Percentiles rank a stretch among this genome's conserved stretches.
phyloP scores from a whole-genome alignment of 2,797 vertebrate genomes.

The Melanogrammus aeglefinus region DNA sequence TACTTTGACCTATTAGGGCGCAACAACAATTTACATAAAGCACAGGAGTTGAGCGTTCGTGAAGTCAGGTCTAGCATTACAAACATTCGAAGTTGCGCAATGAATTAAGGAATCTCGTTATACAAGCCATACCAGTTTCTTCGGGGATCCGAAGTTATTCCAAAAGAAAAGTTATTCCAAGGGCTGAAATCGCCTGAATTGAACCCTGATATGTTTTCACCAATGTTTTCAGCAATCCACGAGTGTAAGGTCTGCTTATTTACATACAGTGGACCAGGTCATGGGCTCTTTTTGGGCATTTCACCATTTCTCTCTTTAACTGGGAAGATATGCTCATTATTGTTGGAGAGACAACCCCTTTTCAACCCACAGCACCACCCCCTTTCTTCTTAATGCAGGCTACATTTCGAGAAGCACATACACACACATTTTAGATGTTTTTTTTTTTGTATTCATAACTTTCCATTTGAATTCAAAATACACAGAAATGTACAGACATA shows the following conservation, averaged over 20 bases:
- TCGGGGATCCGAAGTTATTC: neutral
- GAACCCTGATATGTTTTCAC: neutral
- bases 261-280: constrained; percentile 37
- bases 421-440: neutral
- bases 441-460: neutral
- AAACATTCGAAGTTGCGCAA: neutral
- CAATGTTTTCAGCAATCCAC: neutral
- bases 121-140: constrained; percentile 25
- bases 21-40: neutral
- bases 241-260: constrained; percentile 25
- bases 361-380: neutral
- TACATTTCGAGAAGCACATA: neutral
- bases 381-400: neutral
- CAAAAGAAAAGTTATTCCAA: neutral
- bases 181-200: neutral
- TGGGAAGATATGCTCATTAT: neutral
- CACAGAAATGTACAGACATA: neutral
- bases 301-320: neutral
- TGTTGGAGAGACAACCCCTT: neutral
- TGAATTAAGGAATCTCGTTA: neutral
- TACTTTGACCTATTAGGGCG: neutral
- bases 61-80: neutral
- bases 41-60: neutral
- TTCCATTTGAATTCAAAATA: neutral
- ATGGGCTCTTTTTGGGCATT: constrained; percentile 4